Evolutionary conservation across 2,113 vertebrate species (phyloP).

Genomic region (Malurus alboscapulatus): DNA sequence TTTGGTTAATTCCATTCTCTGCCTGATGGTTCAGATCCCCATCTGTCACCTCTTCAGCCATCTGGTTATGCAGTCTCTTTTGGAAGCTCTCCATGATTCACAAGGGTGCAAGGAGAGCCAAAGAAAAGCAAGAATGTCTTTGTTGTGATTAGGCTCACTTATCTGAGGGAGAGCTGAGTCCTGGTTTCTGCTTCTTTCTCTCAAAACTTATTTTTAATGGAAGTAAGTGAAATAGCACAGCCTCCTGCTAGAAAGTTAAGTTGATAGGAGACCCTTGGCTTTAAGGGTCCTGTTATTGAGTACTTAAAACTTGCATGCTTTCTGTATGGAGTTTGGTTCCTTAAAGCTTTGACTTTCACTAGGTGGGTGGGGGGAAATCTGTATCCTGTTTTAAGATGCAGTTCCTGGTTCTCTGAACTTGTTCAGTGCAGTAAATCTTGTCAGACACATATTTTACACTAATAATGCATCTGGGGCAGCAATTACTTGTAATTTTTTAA

Average conservation of each 20-base stretch:
- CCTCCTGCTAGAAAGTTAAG: neutral
- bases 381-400: neutral
- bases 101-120: neutral
- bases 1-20: neutral
- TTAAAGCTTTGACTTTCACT: neutral
- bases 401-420: neutral
- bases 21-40: neutral
- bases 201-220: neutral
- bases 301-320: neutral
- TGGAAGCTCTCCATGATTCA: neutral
- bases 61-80: neutral
- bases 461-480: neutral
- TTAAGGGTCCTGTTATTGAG: neutral
- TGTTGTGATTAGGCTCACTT: neutral
- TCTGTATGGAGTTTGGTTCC: neutral
- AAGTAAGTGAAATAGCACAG: neutral
- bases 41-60: constrained; percentile 31
- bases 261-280: neutral
- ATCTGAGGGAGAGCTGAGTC: neutral
- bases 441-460: neutral
- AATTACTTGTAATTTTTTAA: neutral
- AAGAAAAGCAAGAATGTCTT: neutral
- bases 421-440: neutral
- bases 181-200: neutral
- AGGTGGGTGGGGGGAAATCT: neutral